Evolutionary conservation across 2,888 invertebrate species (phyloP).

Genomic region (Phyto melanocephala): DNA sequence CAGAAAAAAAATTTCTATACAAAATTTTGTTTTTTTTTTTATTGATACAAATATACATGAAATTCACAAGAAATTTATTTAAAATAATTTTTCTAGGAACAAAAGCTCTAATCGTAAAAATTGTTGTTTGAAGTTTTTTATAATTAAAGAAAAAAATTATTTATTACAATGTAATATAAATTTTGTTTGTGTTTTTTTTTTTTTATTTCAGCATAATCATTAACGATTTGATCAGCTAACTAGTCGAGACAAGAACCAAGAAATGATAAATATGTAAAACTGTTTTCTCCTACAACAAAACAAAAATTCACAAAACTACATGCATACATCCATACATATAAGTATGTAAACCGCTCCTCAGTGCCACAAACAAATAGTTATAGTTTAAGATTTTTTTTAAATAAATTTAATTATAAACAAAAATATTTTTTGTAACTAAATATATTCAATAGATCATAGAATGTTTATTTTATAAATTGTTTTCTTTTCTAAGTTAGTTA

Average conservation of each 20-base stretch:
- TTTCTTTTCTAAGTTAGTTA: conserved; percentile 45
- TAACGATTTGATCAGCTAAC: background rate
- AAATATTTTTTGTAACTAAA: conserved; percentile 71
- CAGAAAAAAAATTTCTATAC: no score
- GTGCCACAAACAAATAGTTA: conserved; percentile 28
- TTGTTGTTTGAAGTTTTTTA: no score
- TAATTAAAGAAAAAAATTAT: no score
- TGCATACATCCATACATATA: background rate
- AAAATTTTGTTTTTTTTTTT: no score
- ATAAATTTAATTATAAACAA: background rate
- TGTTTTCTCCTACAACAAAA: background rate
- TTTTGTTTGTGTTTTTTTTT: no score
- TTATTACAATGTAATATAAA: background rate
- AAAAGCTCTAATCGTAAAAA: no score
- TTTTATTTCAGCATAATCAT: conserved; percentile 1
- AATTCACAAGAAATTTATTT: no score
- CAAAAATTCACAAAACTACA: background rate
- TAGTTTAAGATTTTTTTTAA: conserved; percentile 12
- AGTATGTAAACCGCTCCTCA: no score
- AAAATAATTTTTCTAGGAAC: no score
- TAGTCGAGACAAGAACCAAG: background rate
- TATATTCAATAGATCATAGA: conserved; percentile 41
- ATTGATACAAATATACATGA: no score
- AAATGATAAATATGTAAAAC: no score
- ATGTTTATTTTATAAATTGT: conserved; percentile 59